Conservation (phyloP, 2,113 vertebrate genomes). For the Chaetodon trifascialis region DNA sequence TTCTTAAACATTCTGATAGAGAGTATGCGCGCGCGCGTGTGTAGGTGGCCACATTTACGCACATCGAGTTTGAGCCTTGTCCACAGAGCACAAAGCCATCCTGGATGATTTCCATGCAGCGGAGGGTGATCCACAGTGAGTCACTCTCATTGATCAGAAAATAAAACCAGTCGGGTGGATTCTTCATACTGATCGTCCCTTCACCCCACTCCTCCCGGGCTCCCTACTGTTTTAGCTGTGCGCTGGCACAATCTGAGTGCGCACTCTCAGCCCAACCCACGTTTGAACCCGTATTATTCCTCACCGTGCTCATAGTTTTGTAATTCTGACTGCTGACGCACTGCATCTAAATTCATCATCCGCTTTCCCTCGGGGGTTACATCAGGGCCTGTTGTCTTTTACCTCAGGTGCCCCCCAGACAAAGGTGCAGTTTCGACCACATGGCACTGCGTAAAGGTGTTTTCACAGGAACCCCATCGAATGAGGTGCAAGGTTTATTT, state of each 20-base stretch:
- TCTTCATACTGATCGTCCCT: constrained; percentile 32
- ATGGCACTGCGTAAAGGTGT: constrained; percentile 14
- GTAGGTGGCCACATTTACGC: constrained; percentile 49
- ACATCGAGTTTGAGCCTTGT: constrained; percentile 20
- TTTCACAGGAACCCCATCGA: constrained; percentile 2
- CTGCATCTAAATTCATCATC: constrained; percentile 69
- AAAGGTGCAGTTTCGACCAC: constrained; percentile 4
- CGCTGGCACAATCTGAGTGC: constrained; percentile 40
- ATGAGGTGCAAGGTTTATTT: constrained; percentile 26
- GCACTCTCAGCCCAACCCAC: constrained; percentile 62
- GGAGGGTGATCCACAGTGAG: constrained; percentile 55
- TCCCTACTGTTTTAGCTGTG: constrained; percentile 41
- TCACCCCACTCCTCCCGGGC: constrained; percentile 20
- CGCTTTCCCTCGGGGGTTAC: constrained; percentile 52
- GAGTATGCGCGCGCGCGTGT: constrained; percentile 1
- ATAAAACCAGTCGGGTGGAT: constrained; percentile 52
- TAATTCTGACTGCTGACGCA: constrained; percentile 76
- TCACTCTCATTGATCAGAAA: constrained; percentile 68
- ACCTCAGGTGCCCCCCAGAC: constrained; percentile 28
- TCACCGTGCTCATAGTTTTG: constrained; percentile 58
- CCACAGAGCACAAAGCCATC: constrained; percentile 24
- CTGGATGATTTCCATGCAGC: constrained; percentile 15
- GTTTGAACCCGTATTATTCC: constrained; percentile 59
- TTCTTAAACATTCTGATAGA: constrained; percentile 5
- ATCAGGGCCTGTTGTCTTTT: constrained; percentile 43